A percentile compares a stretch with the other conserved stretches of the same genome.
These are phyloP conservation scores for Cephus cinctus DNA, from an alignment of 1,140 invertebrate species.

Conservation along the genomic window DNA sequence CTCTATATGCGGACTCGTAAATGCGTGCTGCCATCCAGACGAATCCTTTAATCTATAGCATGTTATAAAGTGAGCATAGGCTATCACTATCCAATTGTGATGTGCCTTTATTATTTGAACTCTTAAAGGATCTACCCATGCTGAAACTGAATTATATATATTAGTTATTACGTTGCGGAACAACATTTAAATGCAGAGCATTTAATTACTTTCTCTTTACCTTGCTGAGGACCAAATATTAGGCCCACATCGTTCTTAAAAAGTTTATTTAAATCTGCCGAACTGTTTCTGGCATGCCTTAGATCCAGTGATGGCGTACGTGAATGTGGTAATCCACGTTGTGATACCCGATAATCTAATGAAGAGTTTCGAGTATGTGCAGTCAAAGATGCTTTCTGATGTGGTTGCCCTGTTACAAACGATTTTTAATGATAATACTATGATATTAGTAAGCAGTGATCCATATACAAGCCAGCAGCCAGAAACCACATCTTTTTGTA, in stretches of 20 bases:
- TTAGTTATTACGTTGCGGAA: conserved; percentile 8
- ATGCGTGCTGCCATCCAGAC: conserved; percentile 92
- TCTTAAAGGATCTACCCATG: conserved; percentile 80
- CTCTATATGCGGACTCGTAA: conserved; percentile 90
- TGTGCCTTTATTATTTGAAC: conserved; percentile 95
- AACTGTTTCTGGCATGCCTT: conserved; percentile 75
- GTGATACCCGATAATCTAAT: conserved; percentile 67
- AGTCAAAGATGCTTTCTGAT: conserved; percentile 33
- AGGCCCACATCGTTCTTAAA: conserved; percentile 71
- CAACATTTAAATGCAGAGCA: not conserved
- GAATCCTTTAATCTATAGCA: conserved; percentile 96
- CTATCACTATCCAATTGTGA: conserved; percentile 97
- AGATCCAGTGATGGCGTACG: conserved; percentile 80
- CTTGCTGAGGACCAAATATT: conserved; percentile 65
- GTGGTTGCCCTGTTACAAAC: conserved; percentile 32
- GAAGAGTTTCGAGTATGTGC: conserved; percentile 77
- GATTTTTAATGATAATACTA: not conserved
- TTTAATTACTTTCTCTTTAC: conserved; percentile 39
- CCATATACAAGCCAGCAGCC: too few species aligned
- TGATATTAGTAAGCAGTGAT: not conserved
- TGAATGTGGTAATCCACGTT: conserved; percentile 63
- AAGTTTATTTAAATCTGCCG: conserved; percentile 74
- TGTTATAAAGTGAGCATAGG: conserved; percentile 92
- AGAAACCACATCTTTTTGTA: too few species aligned
- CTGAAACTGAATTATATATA: conserved; percentile 51